Evolutionary conservation across 2,113 vertebrate species (phyloP).

Genomic region (Cephalopterus ornatus): DNA sequence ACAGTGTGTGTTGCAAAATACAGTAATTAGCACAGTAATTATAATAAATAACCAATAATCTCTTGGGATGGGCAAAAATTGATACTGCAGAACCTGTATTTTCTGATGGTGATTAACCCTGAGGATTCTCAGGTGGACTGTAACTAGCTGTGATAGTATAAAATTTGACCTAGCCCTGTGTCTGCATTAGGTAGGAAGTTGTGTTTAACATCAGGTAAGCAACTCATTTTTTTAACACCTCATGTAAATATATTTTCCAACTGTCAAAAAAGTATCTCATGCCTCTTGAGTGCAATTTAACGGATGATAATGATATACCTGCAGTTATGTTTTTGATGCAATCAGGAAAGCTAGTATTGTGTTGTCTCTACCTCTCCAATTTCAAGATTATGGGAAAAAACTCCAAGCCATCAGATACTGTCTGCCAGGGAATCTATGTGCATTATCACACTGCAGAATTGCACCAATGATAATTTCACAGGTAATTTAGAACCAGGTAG

Average conservation of each 20-base stretch:
- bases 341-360: background rate
- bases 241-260: background rate
- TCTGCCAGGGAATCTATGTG: background rate
- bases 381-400: background rate
- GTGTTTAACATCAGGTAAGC: background rate
- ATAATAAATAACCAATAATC: background rate
- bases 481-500: conserved; percentile 22
- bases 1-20: background rate
- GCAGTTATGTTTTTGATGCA: background rate
- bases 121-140: background rate
- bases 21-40: background rate
- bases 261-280: background rate
- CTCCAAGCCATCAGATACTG: background rate
- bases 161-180: background rate
- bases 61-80: background rate
- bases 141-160: background rate
- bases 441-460: background rate
- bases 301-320: background rate
- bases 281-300: background rate
- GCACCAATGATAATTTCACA: conserved; percentile 19
- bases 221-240: background rate
- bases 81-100: background rate
- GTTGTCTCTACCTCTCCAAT: background rate
- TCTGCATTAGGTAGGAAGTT: background rate
- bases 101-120: background rate